Conservation (phyloP, 2,888 invertebrate species). For the Nomada goodeniana region DNA sequence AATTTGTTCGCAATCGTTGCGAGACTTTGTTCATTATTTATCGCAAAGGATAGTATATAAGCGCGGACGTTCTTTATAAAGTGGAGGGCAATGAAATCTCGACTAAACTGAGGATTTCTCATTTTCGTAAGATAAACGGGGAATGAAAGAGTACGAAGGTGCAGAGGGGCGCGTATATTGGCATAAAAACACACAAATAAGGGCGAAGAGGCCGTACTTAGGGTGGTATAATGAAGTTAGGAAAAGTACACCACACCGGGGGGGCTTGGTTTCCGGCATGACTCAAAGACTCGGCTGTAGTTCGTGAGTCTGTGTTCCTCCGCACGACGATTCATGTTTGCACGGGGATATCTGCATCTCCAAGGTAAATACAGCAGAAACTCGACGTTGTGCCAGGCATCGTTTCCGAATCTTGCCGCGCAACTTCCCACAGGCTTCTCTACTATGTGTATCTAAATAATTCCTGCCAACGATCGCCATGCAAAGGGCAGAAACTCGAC, state of each 20-base stretch:
- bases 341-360: slow-evolving; percentile 57
- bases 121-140: slow-evolving; percentile 24
- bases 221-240: slow-evolving; percentile 59
- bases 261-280: slow-evolving; percentile 47
- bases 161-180: slow-evolving; percentile 29
- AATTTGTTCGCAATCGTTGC: too few relatives aligned
- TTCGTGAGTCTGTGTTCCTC: slow-evolving; percentile 9
- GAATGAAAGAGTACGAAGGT: slow-evolving; percentile 3
- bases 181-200: slow-evolving; percentile 54
- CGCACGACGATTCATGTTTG: slow-evolving; percentile 50
- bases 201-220: slow-evolving; percentile 28
- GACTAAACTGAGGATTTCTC: slow-evolving; percentile 9
- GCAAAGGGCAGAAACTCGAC: background rate
- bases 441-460: background rate
- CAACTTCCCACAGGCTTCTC: slow-evolving; percentile 18
- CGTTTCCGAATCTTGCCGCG: slow-evolving; percentile 21
- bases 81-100: background rate
- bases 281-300: slow-evolving; percentile 44
- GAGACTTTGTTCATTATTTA: background rate
- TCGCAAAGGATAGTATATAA: background rate
- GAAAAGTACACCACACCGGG: slow-evolving; percentile 56
- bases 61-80: slow-evolving; percentile 7
- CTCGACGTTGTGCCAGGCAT: slow-evolving; percentile 16
- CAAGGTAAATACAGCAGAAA: slow-evolving; percentile 47
- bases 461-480: background rate